Base-by-base conservation (phyloP, 2,888 invertebrate genomes). In the Diplazon laetatorius region DNA sequence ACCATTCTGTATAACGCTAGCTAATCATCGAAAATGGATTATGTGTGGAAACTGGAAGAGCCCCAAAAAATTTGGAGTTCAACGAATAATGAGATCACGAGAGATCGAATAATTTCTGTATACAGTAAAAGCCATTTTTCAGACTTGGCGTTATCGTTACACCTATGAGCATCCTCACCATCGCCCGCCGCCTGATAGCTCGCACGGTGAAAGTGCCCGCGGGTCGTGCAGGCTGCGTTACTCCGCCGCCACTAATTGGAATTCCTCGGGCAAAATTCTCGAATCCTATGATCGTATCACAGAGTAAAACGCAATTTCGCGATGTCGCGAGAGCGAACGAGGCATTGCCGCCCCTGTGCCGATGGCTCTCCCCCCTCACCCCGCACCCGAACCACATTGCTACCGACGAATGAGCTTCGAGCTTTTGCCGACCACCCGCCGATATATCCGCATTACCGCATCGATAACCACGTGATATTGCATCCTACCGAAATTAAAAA, bases 221-320 rank as follows among this genome's bases (percentile, higher is more conserved):
- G 57, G 35, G 35, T 9, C 1, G 18, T 37, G 57, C 57, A 37
- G 35, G 37, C 57, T 57, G 57, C 37, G 35, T 20, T 57, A 39
- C 57, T 25, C 60, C 42, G 42, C 16, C 18, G 70, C 72, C 81
- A 80, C 80, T 87, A 85, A 87, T 87, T 86, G 86, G 75, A 87
- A 87, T 87, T 85, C 85, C 85, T 82, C 81, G 83, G 59, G 81
- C 79, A 83, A 87, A 86, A 87, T 87, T 87, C 83, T 83, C 81
- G 82, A 84, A 82, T 81, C 82, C 82, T 83, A 75, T 76, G 81
- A 82, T 81, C 83, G 81, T 78, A 81, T 82, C 84, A 83, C 76
- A 79, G 80, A 76, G 48, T 78, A 71, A 77, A 73, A 80, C 76
- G 82, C 83, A 85, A 85, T 84, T 85, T 85, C 80, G 75, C 81